Evolutionary conservation across 2,113 vertebrate species (phyloP), one percentile per base, ranked within the genome.

Genomic region (Gadus chalcogrammus): DNA sequence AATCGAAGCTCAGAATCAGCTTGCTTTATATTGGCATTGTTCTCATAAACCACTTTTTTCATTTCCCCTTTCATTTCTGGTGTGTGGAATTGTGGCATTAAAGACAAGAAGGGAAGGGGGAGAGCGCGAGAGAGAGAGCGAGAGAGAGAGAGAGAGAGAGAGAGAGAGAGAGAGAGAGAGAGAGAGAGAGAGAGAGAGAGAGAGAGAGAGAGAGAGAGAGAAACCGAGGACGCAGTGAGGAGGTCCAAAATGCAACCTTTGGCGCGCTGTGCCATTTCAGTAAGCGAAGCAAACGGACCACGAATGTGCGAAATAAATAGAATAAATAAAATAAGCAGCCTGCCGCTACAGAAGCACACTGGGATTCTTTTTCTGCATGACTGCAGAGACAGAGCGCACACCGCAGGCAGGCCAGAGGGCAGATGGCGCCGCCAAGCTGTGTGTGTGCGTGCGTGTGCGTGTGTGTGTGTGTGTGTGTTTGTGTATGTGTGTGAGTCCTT

Each of bases 401-500:
- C 79, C 79, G 81, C 69, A 71, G 70, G 31, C 15, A 79, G 85
- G 83, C 79, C 70, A 84, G 77, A 81, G 83, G 84, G 82, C 87
- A 90, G 83, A 88, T 86, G 86, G 85, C 82, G 82, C 81, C 78
- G 81, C 80, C 72, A 69, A 85, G 81, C 79, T 84, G 81, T 82
- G 82, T 77, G 76, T 82, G 73, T 75, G 72, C 6, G 31, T 7
- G 31, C 6, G 18, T 53, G 20, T 42, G 31, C 63, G 20, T 61
- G 56, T 59, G 53, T 17, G 42, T 66, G 38, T 66, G 62, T 42
- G 24, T 35, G 31, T 7, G 31, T 35, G 18, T 53, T 15, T 42
- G 31, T 70, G 20, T 61, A 31, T 59, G 76, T 82, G 72, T 75
- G 72, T 35, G 31, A 1, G 31, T 35, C 4, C 4, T 35, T 48